Conservation (phyloP, 2,113 vertebrate genomes). For the Neomonachus schauinslandi region DNA sequence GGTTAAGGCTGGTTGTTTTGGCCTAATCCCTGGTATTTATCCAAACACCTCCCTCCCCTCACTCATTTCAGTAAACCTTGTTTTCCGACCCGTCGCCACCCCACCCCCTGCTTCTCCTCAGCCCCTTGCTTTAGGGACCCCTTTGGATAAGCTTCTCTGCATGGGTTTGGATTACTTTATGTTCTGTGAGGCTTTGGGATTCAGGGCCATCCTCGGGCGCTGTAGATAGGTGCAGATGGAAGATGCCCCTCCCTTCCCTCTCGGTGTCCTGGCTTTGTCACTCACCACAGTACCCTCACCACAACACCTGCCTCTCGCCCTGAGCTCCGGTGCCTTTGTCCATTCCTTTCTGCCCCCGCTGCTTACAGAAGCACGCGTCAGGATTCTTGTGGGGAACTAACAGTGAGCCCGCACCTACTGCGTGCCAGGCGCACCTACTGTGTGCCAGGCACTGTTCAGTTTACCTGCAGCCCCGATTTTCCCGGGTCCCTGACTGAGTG, state of each 20-base stretch:
- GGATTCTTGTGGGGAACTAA: background rate
- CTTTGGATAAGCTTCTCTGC: background rate
- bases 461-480: background rate
- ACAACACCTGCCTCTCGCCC: background rate
- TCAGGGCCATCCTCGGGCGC: rapidly evolving
- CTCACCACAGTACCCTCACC: rapidly evolving
- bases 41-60: background rate
- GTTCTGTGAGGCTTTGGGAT: background rate
- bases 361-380: too few relatives aligned
- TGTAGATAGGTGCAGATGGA: background rate
- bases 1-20: background rate
- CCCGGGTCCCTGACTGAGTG: background rate
- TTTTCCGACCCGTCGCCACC: background rate
- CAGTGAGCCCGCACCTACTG: background rate
- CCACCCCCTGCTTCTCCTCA: background rate
- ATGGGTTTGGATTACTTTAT: background rate
- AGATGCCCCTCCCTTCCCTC: background rate
- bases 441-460: background rate
- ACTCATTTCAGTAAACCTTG: background rate
- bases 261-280: background rate
- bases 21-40: background rate
- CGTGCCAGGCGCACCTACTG: background rate
- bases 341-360: background rate
- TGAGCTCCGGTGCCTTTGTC: background rate
- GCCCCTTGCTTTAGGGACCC: background rate